Base-by-base conservation (phyloP, 1,140 invertebrate genomes). In the Drosophila parvula region DNA sequence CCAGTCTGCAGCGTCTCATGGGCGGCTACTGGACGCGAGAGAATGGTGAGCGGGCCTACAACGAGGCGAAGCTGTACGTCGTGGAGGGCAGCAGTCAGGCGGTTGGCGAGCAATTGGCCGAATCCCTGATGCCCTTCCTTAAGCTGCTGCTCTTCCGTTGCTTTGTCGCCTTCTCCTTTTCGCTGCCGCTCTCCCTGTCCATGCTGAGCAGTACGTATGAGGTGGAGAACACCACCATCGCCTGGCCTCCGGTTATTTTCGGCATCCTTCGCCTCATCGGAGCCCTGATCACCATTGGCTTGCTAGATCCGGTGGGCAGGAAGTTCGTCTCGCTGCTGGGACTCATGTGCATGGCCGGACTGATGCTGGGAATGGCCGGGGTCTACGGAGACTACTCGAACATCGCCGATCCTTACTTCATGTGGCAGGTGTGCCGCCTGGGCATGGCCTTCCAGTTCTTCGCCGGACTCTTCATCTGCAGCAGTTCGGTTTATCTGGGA, bases 81-180 rank as follows among this genome's bases (percentile, higher is more conserved):
- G 30, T 51, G 9, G 76, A 79, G 32, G 62, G 74, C 22, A 67
- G 55, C 7, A 73, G 57, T 16, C 60, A 65, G 45, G 73, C 69
- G 2, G 16, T 70, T 9, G 56, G 51, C 6, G 60, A 51, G n/a
- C 68, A 79, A 16, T 22, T 88, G 4, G n/a, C 30, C 1, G 27
- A 36, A 1, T 83, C 78, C 22, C 2, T 63, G 0, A 61, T 77
- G 63, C 88, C 89, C 43, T 79, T 90, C 38, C 12, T 88, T 0
- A 90, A 84, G 30, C 43, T 90, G 59, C 45, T 90, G 12, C 36
- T 84, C 10, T 76, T 74, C 16, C 88, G 89, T 11, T 74, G 80
- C 60, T 74, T 91, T 14, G 82, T 91, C 41, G 85, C 90, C 27
- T 86, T 91, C 44, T 73, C 77, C 48, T 74, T 91, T 18, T 86